These are phyloP conservation scores for Diorhabda sublineata DNA, from an alignment of 1,140 invertebrate genomes.

Conservation along the genomic window DNA sequence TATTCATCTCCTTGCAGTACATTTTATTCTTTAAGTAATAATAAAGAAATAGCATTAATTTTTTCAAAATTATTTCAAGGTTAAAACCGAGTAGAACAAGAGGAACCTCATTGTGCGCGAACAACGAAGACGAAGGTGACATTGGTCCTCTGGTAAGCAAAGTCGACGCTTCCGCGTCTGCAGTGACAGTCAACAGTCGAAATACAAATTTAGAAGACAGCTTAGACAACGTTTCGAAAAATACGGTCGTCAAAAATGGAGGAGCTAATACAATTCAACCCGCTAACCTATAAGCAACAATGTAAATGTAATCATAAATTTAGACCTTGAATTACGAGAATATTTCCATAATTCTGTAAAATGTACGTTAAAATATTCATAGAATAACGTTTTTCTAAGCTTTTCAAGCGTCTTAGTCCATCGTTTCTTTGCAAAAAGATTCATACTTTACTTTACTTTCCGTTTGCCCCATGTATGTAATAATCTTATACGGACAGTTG, in stretches of 20 bases:
- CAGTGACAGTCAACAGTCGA: conserved; percentile 54
- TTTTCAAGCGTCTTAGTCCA: too few species aligned
- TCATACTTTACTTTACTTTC: too few species aligned
- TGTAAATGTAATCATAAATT: background rate
- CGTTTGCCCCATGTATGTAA: too few species aligned
- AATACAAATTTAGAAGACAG: conserved; percentile 51
- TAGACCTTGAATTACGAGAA: background rate
- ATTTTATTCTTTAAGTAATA: too few species aligned
- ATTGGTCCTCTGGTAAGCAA: conserved; percentile 54
- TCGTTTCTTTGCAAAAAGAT: too few species aligned
- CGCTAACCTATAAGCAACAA: conserved; percentile 32
- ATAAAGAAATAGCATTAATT: too few species aligned
- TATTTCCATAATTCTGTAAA: too few species aligned
- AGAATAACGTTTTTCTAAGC: too few species aligned
- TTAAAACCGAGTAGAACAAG: conserved; percentile 35
- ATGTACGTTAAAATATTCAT: too few species aligned
- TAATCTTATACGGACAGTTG: too few species aligned
- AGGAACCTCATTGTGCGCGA: conserved; percentile 46
- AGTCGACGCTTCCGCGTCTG: conserved; percentile 53
- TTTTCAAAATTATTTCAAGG: conserved; percentile 17
- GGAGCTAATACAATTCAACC: conserved; percentile 30
- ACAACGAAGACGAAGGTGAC: conserved; percentile 54
- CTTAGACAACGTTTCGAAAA: conserved; percentile 35
- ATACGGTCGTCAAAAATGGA: conserved; percentile 39
- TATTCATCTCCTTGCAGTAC: too few species aligned